A percentile compares a stretch with the other conserved stretches of the same genome.
Evolutionary conservation across 1,140 invertebrate species (phyloP).

Genomic region (Chironomus striatipennis): DNA sequence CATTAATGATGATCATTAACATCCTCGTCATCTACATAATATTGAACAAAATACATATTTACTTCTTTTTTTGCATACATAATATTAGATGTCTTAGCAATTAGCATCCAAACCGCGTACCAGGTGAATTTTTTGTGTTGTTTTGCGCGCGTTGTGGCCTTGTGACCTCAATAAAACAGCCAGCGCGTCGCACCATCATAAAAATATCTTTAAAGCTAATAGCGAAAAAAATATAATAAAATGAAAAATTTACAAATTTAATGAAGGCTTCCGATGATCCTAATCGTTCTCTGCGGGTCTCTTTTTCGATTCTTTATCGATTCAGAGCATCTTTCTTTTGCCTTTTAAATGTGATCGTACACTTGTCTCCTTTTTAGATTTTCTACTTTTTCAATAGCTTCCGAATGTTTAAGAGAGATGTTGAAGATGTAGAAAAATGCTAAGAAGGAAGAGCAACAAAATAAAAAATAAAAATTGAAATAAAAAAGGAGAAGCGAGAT

Average conservation of each 20-base stretch:
- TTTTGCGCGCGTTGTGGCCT: conserved; percentile 18
- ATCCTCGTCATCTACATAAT: not conserved
- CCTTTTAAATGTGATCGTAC: not conserved
- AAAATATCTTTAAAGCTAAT: not conserved
- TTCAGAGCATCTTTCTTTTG: not conserved
- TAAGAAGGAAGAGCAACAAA: not conserved
- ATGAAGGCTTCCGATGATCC: not conserved
- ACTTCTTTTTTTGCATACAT: not conserved
- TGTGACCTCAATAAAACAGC: conserved; percentile 19
- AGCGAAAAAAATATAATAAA: conserved; percentile 1
- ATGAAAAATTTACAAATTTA: conserved; percentile 10
- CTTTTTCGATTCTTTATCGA: not conserved
- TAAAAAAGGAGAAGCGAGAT: not conserved
- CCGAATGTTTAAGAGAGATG: too few relatives aligned
- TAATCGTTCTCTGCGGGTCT: conserved; percentile 10
- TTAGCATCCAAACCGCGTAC: conserved; percentile 7
- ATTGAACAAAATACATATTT: not conserved
- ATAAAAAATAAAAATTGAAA: not conserved
- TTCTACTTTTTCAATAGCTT: too few relatives aligned
- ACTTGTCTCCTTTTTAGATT: not conserved
- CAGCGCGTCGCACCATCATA: conserved; percentile 16
- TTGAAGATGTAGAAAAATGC: too few relatives aligned
- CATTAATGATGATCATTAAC: conserved; percentile 2
- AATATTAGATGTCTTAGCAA: not conserved
- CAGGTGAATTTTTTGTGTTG: conserved; percentile 17